Percentiles rank a stretch among this genome's conserved stretches.
phyloP scores from a whole-genome alignment of 2,113 vertebrate genomes.

The Tachycineta bicolor region DNA sequence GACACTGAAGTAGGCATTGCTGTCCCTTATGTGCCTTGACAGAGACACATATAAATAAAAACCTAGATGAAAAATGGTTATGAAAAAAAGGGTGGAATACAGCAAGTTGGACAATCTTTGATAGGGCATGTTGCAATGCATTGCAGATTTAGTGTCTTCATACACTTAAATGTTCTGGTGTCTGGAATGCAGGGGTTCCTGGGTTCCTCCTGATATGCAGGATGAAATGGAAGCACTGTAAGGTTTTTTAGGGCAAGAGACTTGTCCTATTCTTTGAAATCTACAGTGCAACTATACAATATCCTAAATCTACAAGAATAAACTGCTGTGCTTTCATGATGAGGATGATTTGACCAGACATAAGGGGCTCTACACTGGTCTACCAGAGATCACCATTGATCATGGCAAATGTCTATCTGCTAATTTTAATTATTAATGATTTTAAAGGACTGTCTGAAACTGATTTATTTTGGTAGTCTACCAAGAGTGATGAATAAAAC shows the following conservation, averaged over 20 bases:
- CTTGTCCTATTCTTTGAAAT: not conserved
- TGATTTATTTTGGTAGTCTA: not conserved
- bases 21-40: not conserved
- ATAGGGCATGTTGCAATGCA: not conserved
- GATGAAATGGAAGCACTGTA: not conserved
- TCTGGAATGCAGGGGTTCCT: not conserved
- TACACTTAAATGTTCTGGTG: not conserved
- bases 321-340: not conserved
- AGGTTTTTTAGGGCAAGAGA: not conserved
- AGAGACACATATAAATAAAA: not conserved
- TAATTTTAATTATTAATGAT: conserved; percentile 36
- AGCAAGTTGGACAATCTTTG: not conserved
- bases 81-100: not conserved
- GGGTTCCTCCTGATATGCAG: not conserved
- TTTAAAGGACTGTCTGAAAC: conserved; percentile 48
- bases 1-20: not conserved
- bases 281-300: not conserved
- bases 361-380: not conserved
- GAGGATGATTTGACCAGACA: not conserved
- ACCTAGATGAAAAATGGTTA: not conserved
- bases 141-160: not conserved
- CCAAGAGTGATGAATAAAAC: not conserved
- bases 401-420: not conserved
- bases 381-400: conserved; percentile 14
- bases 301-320: not conserved